Percentiles rank a stretch among this genome's conserved stretches.
phyloP scores from a whole-genome alignment of 2,888 invertebrate species.

The Frankliniella fusca region DNA sequence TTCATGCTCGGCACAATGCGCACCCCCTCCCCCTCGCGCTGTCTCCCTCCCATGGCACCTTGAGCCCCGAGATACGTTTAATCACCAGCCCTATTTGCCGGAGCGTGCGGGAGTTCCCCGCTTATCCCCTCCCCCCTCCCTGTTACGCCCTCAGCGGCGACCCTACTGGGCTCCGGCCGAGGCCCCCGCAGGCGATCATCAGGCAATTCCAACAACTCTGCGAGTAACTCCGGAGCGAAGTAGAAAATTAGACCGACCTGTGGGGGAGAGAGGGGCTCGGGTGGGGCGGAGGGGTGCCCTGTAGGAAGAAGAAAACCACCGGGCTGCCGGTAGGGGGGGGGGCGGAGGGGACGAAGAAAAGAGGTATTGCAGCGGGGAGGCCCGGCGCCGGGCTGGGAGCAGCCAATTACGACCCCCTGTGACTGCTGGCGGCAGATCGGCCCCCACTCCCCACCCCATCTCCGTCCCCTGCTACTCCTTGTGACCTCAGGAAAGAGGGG shows the following conservation, averaged over 20 bases:
- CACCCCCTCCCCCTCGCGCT: too few species aligned
- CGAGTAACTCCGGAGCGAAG: neutral
- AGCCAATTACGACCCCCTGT: slow-evolving; percentile 4
- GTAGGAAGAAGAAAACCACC: neutral
- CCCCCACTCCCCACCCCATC: neutral
- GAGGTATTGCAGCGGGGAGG: neutral
- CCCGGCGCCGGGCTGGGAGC: neutral
- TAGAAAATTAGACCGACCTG: neutral
- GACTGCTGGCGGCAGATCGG: neutral
- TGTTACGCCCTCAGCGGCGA: neutral
- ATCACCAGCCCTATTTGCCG: slow-evolving; percentile 1
- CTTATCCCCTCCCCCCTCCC: neutral
- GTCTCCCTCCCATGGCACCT: too few species aligned
- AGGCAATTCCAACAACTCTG: slow-evolving; percentile 12
- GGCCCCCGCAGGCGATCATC: slow-evolving; percentile 14
- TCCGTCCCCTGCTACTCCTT: neutral
- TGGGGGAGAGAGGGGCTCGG: neutral
- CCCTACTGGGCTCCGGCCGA: neutral
- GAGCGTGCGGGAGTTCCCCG: neutral
- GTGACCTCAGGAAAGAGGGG: too few species aligned
- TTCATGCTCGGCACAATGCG: too few species aligned
- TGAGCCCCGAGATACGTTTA: neutral
- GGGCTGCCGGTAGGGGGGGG: neutral
- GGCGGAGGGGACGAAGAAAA: neutral
- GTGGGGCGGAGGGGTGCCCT: neutral